Evolutionary conservation across 2,797 vertebrate genomes (phyloP).

Genomic region (Clarias fuscus): DNA sequence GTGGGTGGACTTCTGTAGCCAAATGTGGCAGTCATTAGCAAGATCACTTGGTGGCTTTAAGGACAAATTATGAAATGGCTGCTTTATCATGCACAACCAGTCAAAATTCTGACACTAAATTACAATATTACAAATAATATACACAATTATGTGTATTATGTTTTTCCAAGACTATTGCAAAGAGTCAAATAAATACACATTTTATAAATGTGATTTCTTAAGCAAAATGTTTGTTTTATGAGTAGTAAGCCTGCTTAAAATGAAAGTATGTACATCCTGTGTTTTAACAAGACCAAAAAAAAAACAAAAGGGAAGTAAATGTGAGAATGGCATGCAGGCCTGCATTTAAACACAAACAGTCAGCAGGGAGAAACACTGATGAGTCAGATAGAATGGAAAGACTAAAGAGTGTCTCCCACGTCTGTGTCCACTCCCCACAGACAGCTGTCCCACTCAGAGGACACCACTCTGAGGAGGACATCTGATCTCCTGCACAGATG

Average conservation of each 20-base stretch:
- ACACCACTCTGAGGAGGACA: slow-evolving; percentile 39
- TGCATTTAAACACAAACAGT: not conserved
- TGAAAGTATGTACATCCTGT: too few relatives aligned
- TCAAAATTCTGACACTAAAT: not conserved
- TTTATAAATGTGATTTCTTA: not conserved
- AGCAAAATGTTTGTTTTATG: not conserved
- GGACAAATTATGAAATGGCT: not conserved
- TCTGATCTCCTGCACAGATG: slow-evolving; percentile 50
- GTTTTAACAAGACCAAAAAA: not conserved
- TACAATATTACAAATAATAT: too few relatives aligned
- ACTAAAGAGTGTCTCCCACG: slow-evolving; percentile 28
- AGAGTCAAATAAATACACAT: not conserved
- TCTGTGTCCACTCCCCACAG: slow-evolving; percentile 50
- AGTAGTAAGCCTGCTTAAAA: not conserved
- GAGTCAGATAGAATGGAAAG: slow-evolving; percentile 29
- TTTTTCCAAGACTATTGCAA: not conserved
- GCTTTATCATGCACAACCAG: not conserved
- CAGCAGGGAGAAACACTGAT: slow-evolving; percentile 10
- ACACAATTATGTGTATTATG: too few relatives aligned
- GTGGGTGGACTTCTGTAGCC: not conserved
- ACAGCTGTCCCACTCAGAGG: slow-evolving; percentile 55
- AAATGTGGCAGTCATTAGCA: not conserved
- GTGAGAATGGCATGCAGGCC: not conserved
- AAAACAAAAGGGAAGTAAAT: not conserved
- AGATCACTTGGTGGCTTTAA: not conserved